These are phyloP conservation scores for Galaxea fascicularis DNA, from an alignment of 92 coral and sea anemone genomes.

Conservation along the genomic window DNA sequence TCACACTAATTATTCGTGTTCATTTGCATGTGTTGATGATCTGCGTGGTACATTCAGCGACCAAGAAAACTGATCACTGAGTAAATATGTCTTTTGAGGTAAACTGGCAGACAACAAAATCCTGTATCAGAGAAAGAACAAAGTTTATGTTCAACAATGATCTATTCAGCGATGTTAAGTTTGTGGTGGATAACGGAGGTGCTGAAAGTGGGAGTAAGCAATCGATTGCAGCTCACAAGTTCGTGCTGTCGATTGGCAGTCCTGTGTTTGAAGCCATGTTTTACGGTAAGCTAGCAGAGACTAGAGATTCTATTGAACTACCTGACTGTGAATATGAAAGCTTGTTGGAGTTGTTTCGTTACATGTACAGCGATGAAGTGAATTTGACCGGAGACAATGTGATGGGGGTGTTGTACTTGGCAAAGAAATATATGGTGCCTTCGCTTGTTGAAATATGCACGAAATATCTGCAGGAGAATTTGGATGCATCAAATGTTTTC, in stretches of 20 bases:
- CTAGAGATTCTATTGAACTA: conserved; percentile 55
- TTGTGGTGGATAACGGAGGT: neutral
- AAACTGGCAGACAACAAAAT: neutral
- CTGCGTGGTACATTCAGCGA: no score
- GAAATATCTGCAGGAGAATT: no score
- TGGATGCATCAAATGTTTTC: no score
- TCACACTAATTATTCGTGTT: no score
- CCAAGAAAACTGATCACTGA: no score
- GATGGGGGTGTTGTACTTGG: conserved; percentile 73
- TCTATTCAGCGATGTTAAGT: conserved; percentile 59
- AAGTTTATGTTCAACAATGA: conserved; percentile 64
- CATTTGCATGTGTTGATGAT: no score
- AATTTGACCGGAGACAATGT: conserved; percentile 59
- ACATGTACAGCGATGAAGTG: conserved; percentile 72
- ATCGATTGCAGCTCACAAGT: conserved; percentile 64
- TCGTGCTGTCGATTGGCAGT: conserved; percentile 63
- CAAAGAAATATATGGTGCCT: conserved; percentile 77
- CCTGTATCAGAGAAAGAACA: conserved; percentile 30
- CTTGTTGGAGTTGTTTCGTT: conserved; percentile 68
- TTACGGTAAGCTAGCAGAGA: conserved; percentile 78
- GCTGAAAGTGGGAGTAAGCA: conserved; percentile 40
- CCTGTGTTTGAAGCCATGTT: conserved; percentile 86
- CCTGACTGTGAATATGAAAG: conserved; percentile 74
- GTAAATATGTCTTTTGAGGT: neutral
- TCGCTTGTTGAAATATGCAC: conserved; percentile 63